phyloP scores from a whole-genome alignment of 1,140 invertebrate genomes.

The Heliconius himera region DNA sequence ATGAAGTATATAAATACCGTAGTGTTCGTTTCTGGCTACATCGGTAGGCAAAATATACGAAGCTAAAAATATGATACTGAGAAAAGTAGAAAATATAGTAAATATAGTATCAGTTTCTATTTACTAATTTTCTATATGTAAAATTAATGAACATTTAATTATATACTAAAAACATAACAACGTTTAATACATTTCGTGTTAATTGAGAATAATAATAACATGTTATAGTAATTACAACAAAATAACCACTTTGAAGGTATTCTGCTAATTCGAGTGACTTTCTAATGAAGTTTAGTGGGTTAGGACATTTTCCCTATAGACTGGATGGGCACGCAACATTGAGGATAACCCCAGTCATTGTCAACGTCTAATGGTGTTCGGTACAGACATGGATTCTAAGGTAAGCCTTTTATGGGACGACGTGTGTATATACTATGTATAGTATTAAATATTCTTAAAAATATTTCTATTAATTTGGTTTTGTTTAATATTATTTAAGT shows the following conservation, averaged over 20 bases:
- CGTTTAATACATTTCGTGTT: constrained; percentile 6
- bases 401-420: constrained; percentile 38
- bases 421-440: not conserved
- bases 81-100: not conserved
- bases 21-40: no score
- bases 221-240: constrained; percentile 12
- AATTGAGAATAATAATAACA: not conserved
- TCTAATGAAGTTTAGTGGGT: constrained; percentile 53
- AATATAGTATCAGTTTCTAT: not conserved
- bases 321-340: constrained; percentile 47
- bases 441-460: not conserved
- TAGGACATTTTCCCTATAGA: constrained; percentile 52
- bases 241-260: not conserved
- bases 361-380: constrained; percentile 49
- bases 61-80: no score
- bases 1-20: no score
- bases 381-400: constrained; percentile 58
- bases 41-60: no score
- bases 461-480: no score
- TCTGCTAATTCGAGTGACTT: constrained; percentile 18
- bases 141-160: constrained; percentile 25
- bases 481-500: not conserved
- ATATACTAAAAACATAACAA: not conserved
- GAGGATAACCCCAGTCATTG: constrained; percentile 52
- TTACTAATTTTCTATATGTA: not conserved